Evolutionary conservation across 2,113 vertebrate genomes (phyloP), one percentile per base, ranked within the genome.

Genomic region (Procavia capensis): DNA sequence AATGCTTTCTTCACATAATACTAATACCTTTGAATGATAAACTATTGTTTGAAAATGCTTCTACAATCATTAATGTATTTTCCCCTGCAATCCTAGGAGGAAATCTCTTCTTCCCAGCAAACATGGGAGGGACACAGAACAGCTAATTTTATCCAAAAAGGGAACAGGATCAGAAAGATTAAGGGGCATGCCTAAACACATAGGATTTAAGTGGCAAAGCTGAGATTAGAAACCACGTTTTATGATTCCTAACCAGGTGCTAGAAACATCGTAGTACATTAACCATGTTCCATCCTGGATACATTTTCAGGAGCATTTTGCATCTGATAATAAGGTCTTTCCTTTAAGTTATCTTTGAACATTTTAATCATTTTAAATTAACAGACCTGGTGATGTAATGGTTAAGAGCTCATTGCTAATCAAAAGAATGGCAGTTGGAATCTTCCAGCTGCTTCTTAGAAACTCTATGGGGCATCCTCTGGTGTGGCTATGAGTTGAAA

Each of bases 321-420:
- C 50, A 88, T 82, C 39, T 85, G 45, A 81, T 41, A 78, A 31
- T 50, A 95, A 86, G 34, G 24, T 87, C 86, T 86, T 82, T 87
- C 29, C 70, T 79, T 93, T 94, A 80, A 92, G 66, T 72, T 83
- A 92, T 70, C 41, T 9, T 91, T 86, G 39, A 92, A 92, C 57
- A 59, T 86, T 90, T 83, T 41, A 88, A 45, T 91, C 25, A 25
- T 34, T 89, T 88, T 84, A 59, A 27, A 76, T 79, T 54, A 54
- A 54, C 13, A 54, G 50, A 16, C 50, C 50, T 54, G 50, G 50
- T 54, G 50, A 16, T 9, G 14, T 16, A 54, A 16, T 17, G 50
- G 50, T 54, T 54, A 54, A 54, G 50, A 54, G 50, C 50, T 54
- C 50, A 13, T 16, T 54, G 50, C 50, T 54, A 54, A 54, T 54